Evolutionary conservation across 2,888 invertebrate genomes (phyloP).

Genomic region (Cerceris ruficornis): DNA sequence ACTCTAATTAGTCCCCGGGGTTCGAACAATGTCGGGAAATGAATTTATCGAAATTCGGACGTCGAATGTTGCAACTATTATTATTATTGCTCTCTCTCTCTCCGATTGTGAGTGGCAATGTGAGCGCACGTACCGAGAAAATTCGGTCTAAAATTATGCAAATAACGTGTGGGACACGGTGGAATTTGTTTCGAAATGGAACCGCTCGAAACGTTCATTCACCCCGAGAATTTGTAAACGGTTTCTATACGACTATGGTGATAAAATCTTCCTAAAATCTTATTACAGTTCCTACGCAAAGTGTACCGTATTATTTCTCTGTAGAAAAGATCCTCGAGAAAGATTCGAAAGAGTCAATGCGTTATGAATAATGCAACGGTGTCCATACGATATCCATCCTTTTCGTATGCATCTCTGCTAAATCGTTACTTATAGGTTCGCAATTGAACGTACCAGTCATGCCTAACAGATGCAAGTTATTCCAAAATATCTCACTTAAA

Average conservation of each 20-base stretch:
- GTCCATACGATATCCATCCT: constrained; percentile 17
- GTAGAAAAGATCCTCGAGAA: constrained; percentile 37
- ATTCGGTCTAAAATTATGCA: too few species aligned
- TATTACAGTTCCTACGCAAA: constrained; percentile 37
- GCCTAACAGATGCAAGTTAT: not conserved
- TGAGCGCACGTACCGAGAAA: too few species aligned
- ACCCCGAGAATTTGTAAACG: not conserved
- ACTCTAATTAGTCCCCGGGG: constrained; percentile 32
- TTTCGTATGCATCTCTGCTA: constrained; percentile 16
- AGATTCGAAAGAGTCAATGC: constrained; percentile 39
- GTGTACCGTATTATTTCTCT: constrained; percentile 34
- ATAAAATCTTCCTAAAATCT: constrained; percentile 45
- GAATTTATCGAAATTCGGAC: too few species aligned
- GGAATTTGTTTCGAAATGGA: too few species aligned
- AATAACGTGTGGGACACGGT: too few species aligned
- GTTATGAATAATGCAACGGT: constrained; percentile 50
- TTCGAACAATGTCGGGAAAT: too few species aligned
- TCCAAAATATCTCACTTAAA: too few species aligned
- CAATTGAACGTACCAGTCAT: constrained; percentile 17
- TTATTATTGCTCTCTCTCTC: too few species aligned
- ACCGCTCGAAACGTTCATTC: not conserved
- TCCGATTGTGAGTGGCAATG: too few species aligned
- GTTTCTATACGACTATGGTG: not conserved
- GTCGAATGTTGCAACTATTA: too few species aligned
- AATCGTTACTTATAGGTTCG: constrained; percentile 43